Percentiles rank a stretch among this genome's conserved stretches.
Conservation (phyloP, 2,888 invertebrate species). For the Limnephilus auricula region DNA sequence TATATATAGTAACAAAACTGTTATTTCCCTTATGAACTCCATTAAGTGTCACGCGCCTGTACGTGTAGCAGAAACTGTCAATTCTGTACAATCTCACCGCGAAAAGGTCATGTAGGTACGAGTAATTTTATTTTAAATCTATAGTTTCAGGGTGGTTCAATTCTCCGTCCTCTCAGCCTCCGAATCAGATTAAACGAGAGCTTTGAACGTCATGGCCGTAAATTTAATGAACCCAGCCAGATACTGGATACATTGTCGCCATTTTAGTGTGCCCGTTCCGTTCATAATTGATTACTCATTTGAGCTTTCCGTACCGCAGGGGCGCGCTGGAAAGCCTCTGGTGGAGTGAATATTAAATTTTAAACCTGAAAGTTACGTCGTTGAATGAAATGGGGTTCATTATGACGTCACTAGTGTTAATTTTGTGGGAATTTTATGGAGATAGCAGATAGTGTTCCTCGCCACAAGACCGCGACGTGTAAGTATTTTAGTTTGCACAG, state of each 20-base stretch:
- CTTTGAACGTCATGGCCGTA: slow-evolving; percentile 38
- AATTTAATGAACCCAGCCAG: slow-evolving; percentile 22
- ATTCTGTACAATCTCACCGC: neutral
- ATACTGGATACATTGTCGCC: slow-evolving; percentile 45
- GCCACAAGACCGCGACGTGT: neutral
- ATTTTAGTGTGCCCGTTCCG: slow-evolving; percentile 44
- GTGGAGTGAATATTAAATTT: slow-evolving; percentile 18
- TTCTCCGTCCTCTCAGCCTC: slow-evolving; percentile 20
- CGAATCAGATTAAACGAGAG: slow-evolving; percentile 40
- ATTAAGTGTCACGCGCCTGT: neutral
- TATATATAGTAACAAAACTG: neutral
- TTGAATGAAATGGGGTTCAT: slow-evolving; percentile 26
- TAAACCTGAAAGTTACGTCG: slow-evolving; percentile 31
- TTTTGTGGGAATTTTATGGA: neutral
- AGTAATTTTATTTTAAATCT: neutral
- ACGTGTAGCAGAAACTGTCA: neutral
- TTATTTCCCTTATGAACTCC: neutral
- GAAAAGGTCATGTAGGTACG: neutral
- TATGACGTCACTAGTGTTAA: slow-evolving; percentile 3
- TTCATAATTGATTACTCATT: slow-evolving; percentile 54
- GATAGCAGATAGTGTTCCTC: neutral
- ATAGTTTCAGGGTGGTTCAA: slow-evolving; percentile 20
- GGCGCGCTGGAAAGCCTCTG: slow-evolving; percentile 25
- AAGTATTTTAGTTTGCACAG: neutral
- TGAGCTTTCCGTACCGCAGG: slow-evolving; percentile 29